phyloP scores from a whole-genome alignment of 2,888 invertebrate genomes.

The Athrips mouffetella region DNA sequence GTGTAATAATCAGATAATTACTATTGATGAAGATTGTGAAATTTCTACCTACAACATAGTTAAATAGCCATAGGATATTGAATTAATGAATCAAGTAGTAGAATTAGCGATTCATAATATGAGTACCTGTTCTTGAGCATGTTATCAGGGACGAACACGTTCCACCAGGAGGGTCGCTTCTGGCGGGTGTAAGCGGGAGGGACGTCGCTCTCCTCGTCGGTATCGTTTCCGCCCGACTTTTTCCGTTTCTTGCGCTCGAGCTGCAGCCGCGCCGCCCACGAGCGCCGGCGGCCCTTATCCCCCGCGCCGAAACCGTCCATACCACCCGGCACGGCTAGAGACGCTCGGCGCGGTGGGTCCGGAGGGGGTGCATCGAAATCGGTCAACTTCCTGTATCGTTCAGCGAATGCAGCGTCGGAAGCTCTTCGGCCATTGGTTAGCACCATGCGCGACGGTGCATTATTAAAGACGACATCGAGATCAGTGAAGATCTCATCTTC shows the following conservation, averaged over 20 bases:
- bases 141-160: constrained; percentile 89
- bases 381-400: constrained; percentile 64
- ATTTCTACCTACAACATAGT: constrained; percentile 13
- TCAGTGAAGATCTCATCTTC: constrained; percentile 64
- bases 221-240: constrained; percentile 72
- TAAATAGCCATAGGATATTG: constrained; percentile 19
- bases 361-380: constrained; percentile 66
- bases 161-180: constrained; percentile 93
- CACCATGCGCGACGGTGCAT: constrained; percentile 28
- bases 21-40: constrained; percentile 15
- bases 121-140: constrained; percentile 82
- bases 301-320: constrained; percentile 52
- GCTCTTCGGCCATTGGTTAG: constrained; percentile 61
- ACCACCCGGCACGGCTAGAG: constrained; percentile 60
- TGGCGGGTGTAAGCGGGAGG: constrained; percentile 77
- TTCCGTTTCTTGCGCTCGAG: constrained; percentile 75
- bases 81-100: constrained; percentile 9
- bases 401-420: constrained; percentile 68
- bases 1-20: constrained; percentile 24
- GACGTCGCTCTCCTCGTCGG: constrained; percentile 63
- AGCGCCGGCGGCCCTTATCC: constrained; percentile 80
- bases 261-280: constrained; percentile 78
- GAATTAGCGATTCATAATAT: neutral
- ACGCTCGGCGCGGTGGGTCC: constrained; percentile 66
- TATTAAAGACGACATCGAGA: constrained; percentile 41